Evolutionary conservation across 2,888 invertebrate species (phyloP).

Genomic region (Dryomyza anilis): DNA sequence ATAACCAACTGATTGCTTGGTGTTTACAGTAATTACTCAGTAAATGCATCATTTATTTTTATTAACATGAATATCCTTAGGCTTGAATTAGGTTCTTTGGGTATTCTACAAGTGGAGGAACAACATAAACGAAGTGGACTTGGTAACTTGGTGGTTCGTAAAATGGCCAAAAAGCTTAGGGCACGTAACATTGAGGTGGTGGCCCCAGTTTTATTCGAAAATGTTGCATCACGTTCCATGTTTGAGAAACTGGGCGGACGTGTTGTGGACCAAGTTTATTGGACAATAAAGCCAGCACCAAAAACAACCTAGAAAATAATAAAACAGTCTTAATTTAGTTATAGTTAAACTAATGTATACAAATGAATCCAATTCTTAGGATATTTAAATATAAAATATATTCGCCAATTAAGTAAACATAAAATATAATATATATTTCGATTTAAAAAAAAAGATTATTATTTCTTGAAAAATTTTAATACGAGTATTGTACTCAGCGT

Average conservation of each 20-base stretch:
- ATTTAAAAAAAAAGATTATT: no score
- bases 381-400: no score
- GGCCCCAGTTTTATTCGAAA: constrained; percentile 46
- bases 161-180: constrained; percentile 40
- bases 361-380: no score
- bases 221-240: constrained; percentile 47
- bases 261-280: constrained; percentile 44
- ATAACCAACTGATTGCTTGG: constrained; percentile 50
- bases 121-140: constrained; percentile 48
- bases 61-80: no score
- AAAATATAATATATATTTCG: no score
- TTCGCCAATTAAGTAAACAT: no score
- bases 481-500: no score
- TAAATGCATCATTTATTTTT: no score
- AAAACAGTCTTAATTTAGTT: no score
- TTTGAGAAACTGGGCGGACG: constrained; percentile 53
- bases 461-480: no score
- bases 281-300: constrained; percentile 29
- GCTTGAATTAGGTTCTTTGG: constrained; percentile 45
- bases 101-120: constrained; percentile 49
- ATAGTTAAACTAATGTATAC: no score
- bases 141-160: constrained; percentile 47
- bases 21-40: constrained; percentile 47
- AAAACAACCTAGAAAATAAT: not conserved
- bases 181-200: constrained; percentile 38